Conservation (phyloP, 2,888 invertebrate species). For the Conistra vaccinii region DNA sequence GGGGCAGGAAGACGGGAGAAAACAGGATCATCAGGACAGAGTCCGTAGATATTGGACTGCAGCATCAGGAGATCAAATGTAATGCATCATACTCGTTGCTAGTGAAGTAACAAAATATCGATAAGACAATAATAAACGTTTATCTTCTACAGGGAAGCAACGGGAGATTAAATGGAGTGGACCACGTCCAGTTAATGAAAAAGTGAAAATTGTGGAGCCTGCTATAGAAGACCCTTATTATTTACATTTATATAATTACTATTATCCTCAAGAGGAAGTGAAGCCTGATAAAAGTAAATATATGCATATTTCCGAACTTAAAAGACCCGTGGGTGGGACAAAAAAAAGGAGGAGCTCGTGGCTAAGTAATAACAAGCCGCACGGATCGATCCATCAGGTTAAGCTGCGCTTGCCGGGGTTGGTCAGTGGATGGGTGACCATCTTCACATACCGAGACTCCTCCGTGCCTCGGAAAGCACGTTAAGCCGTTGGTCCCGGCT, state of each 20-base stretch:
- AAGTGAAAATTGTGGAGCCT: conserved; percentile 3
- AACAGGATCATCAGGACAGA: conserved; percentile 43
- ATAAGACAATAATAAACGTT: neutral
- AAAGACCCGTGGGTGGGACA: too few species aligned
- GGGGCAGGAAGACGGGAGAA: conserved; percentile 46
- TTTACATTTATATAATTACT: too few species aligned
- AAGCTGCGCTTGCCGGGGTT: too few species aligned
- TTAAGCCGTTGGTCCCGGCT: too few species aligned
- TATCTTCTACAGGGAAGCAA: conserved; percentile 29
- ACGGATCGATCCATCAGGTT: too few species aligned
- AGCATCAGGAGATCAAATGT: conserved; percentile 39
- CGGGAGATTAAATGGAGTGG: conserved; percentile 33
- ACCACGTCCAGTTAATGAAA: conserved; percentile 18
- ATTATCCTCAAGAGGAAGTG: neutral
- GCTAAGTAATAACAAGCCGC: too few species aligned
- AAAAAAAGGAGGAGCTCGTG: too few species aligned
- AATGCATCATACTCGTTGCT: neutral
- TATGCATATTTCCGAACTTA: neutral
- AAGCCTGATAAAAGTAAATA: conserved; percentile 37
- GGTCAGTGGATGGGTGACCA: too few species aligned
- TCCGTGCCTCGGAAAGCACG: too few species aligned
- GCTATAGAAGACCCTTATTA: neutral
- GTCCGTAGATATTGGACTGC: conserved; percentile 21
- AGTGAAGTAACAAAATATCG: neutral
- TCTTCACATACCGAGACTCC: too few species aligned